Evolutionary conservation across 1,140 invertebrate genomes (phyloP).

Genomic region (Drosophila ananassae): DNA sequence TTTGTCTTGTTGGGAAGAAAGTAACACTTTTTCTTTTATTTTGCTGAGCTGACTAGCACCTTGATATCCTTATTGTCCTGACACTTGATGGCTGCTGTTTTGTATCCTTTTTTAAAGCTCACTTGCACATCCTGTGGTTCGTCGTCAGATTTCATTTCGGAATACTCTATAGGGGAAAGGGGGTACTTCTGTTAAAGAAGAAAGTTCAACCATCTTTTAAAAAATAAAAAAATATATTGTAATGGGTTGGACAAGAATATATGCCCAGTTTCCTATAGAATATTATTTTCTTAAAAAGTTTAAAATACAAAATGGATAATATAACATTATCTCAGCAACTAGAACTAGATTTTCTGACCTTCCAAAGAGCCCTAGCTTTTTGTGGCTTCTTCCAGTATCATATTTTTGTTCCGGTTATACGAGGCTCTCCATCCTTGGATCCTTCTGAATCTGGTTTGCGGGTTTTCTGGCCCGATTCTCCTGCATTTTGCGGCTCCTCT

Average conservation of each 20-base stretch:
- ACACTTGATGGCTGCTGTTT: constrained; percentile 1
- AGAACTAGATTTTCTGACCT: neutral
- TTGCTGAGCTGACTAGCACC: neutral
- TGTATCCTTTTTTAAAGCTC: neutral
- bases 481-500: constrained; percentile 14
- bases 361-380: no score
- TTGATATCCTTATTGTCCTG: constrained; percentile 2
- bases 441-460: neutral
- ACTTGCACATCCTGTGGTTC: neutral
- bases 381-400: no score
- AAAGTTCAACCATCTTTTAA: neutral
- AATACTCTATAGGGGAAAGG: neutral
- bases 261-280: no score
- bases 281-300: no score
- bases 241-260: no score
- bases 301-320: no score
- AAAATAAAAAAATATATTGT: no score
- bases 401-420: no score
- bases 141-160: neutral
- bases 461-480: neutral
- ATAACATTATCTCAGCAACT: no score
- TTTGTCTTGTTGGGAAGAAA: neutral
- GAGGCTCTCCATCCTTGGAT: neutral
- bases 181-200: neutral
- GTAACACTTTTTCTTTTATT: neutral